A percentile compares a stretch with the other conserved stretches of the same genome.
Evolutionary conservation across 2,113 vertebrate species (phyloP).

Genomic region (Phyllopteryx taeniolatus): DNA sequence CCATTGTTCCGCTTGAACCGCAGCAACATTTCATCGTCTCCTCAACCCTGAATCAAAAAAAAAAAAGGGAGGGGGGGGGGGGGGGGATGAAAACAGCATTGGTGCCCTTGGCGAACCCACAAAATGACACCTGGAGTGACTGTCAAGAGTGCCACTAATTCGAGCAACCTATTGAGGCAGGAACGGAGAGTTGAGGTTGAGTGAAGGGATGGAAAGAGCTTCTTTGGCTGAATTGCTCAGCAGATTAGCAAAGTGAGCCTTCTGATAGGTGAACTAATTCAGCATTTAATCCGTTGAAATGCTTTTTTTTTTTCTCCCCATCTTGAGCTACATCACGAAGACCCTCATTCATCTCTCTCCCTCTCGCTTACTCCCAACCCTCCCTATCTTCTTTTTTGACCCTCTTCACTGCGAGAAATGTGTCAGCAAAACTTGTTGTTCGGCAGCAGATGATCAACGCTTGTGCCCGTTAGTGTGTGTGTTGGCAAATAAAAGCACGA

Average conservation of each 20-base stretch:
- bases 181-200: constrained; percentile 54
- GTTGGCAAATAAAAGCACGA: constrained; percentile 46
- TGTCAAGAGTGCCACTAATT: constrained; percentile 65
- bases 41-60: constrained; percentile 47
- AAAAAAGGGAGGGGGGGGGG: constrained; percentile 2
- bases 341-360: constrained; percentile 42
- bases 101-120: constrained; percentile 71
- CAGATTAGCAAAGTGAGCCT: constrained; percentile 71
- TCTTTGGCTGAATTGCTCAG: constrained; percentile 67
- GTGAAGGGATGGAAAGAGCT: constrained; percentile 37
- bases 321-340: constrained; percentile 43
- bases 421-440: constrained; percentile 66
- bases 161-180: constrained; percentile 59
- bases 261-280: constrained; percentile 73
- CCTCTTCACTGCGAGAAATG: constrained; percentile 33
- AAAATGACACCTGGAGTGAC: constrained; percentile 73
- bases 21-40: constrained; percentile 75
- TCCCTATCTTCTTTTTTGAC: constrained; percentile 14
- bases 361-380: constrained; percentile 29
- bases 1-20: constrained; percentile 79
- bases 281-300: constrained; percentile 74
- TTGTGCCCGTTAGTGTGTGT: constrained; percentile 1
- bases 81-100: constrained; percentile 42
- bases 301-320: constrained; percentile 38
- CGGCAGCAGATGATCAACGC: constrained; percentile 36